Percentiles rank a stretch among this genome's conserved stretches.
These are phyloP conservation scores for Alentia gelatinosa DNA, from an alignment of 2,888 invertebrate genomes.

Conservation along the genomic window DNA sequence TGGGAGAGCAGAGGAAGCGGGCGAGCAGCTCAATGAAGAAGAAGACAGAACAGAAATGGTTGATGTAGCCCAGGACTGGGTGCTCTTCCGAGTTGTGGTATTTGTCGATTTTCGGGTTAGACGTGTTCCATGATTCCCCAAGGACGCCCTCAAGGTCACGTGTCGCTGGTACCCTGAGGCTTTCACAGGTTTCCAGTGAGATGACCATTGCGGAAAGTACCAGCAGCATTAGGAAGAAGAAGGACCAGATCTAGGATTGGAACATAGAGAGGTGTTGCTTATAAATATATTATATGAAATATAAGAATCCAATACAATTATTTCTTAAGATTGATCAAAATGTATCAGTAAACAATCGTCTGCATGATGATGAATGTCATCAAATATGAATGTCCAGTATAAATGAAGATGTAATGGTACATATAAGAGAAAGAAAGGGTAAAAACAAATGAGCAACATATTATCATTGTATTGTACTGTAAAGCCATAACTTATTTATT, in stretches of 20 bases:
- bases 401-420: no score
- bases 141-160: not conserved
- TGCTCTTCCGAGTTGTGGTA: slow-evolving; percentile 8
- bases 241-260: slow-evolving; percentile 39
- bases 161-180: not conserved
- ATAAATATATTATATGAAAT: no score
- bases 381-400: no score
- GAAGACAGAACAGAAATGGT: not conserved
- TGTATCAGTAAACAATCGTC: no score
- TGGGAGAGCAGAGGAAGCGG: slow-evolving; percentile 1
- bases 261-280: not conserved
- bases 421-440: no score
- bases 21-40: slow-evolving; percentile 38
- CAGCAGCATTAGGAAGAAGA: not conserved
- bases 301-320: no score
- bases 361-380: no score
- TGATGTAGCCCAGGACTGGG: slow-evolving; percentile 8
- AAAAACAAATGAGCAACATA: no score
- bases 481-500: no score
- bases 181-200: not conserved
- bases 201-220: not conserved
- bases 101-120: slow-evolving; percentile 26
- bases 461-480: no score
- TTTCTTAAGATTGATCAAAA: no score
- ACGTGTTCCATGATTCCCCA: not conserved